A percentile compares a stretch with the other conserved stretches of the same genome.
These are phyloP conservation scores for Notospermus geniculatus DNA, from an alignment of 1,140 invertebrate species.

Conservation along the genomic window DNA sequence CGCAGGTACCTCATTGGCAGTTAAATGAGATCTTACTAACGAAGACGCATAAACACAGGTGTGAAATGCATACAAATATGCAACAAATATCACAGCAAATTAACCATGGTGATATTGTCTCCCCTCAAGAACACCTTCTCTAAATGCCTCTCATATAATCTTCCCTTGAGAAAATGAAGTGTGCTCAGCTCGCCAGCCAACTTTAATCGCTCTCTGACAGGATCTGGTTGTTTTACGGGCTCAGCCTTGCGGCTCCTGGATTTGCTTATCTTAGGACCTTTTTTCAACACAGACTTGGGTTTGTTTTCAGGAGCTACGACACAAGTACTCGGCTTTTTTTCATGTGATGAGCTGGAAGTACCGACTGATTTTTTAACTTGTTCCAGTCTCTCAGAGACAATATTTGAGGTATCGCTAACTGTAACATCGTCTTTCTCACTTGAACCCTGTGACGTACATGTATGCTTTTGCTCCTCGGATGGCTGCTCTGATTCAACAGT, in stretches of 20 bases:
- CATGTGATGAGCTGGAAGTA: not conserved
- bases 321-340: not conserved
- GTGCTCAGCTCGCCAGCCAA: not conserved
- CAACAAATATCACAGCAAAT: slow-evolving; percentile 27
- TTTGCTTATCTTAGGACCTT: slow-evolving; percentile 4
- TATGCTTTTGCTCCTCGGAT: too few relatives aligned
- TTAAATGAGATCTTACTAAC: too few relatives aligned
- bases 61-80: too few relatives aligned
- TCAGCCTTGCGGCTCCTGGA: not conserved
- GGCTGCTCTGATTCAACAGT: too few relatives aligned
- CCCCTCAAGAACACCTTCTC: slow-evolving; percentile 79
- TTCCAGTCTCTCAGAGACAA: too few relatives aligned
- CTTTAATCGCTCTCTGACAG: slow-evolving; percentile 1
- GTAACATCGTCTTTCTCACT: too few relatives aligned
- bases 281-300: not conserved
- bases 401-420: too few relatives aligned
- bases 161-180: not conserved
- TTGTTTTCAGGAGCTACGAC: not conserved
- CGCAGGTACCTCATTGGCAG: too few relatives aligned
- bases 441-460: too few relatives aligned
- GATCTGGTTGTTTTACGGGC: not conserved
- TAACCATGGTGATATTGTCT: slow-evolving; percentile 70
- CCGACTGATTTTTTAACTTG: not conserved
- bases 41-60: too few relatives aligned
- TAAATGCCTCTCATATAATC: slow-evolving; percentile 63